Evolutionary conservation across 37 sponge, comb jelly and placozoan species (phyloP).

Genomic region (Chondrilla cf. caribensis): DNA sequence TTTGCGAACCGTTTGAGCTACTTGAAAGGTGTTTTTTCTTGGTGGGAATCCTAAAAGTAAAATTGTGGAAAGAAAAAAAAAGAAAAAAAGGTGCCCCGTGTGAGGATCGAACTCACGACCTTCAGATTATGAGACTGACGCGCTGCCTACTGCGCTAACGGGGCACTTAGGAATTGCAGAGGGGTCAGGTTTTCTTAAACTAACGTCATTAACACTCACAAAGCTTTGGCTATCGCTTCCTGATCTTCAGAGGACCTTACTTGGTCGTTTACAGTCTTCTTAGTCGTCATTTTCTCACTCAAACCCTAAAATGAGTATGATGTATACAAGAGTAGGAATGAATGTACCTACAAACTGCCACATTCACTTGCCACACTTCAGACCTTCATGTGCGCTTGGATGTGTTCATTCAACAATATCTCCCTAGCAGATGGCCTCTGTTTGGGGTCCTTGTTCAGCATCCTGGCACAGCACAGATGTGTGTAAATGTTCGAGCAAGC

Average conservation of each 20-base stretch:
- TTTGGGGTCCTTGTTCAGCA: constrained; percentile 85
- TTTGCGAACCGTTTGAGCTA: constrained; percentile 18
- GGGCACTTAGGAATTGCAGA: constrained; percentile 35
- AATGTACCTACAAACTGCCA: not conserved
- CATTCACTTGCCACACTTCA: not conserved
- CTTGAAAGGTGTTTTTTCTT: constrained; percentile 40
- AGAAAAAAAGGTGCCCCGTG: constrained; percentile 86
- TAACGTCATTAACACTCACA: constrained; percentile 46
- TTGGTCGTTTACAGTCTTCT: not conserved
- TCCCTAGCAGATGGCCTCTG: constrained; percentile 79
- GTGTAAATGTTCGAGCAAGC: too few species aligned
- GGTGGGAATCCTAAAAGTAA: constrained; percentile 52
- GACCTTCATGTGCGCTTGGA: constrained; percentile 76
- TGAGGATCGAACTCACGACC: constrained; percentile 99
- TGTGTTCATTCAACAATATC: constrained; percentile 71
- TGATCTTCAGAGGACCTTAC: constrained; percentile 35
- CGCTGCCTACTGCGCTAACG: constrained; percentile 97
- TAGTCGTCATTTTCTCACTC: constrained; percentile 42
- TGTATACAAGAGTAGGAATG: not conserved
- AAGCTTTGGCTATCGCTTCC: constrained; percentile 69
- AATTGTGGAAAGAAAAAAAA: constrained; percentile 31
- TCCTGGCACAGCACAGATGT: constrained; percentile 49
- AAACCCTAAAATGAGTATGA: constrained; percentile 44
- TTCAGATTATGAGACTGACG: constrained; percentile 99
- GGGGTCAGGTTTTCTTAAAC: not conserved